A percentile compares a stretch with the other conserved stretches of the same genome.
Evolutionary conservation across 2,113 vertebrate genomes (phyloP).

Genomic region (Sorex araneus): DNA sequence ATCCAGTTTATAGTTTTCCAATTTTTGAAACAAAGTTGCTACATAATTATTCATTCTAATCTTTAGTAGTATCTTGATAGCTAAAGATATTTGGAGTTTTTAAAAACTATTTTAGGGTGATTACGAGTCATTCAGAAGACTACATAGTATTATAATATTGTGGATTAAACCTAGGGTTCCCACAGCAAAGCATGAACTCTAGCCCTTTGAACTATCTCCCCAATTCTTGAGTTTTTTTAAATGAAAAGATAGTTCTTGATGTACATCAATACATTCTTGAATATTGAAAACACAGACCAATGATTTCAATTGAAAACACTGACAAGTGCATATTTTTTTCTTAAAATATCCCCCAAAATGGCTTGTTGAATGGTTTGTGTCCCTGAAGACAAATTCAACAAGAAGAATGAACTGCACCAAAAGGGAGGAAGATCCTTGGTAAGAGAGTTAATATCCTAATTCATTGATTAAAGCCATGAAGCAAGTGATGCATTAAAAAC

Average conservation of each 20-base stretch:
- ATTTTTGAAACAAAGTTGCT: conserved; percentile 65
- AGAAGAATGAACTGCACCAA: conserved; percentile 49
- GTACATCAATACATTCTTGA: not conserved
- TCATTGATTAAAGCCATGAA: conserved; percentile 28
- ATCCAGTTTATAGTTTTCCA: conserved; percentile 19
- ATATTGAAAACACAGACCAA: conserved; percentile 51
- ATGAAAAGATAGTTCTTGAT: conserved; percentile 48
- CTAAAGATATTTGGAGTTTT: conserved; percentile 50
- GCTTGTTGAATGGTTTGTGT: conserved; percentile 18
- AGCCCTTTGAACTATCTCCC: too few species aligned
- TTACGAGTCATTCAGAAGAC: too few species aligned
- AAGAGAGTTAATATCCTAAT: not conserved
- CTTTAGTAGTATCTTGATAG: conserved; percentile 56
- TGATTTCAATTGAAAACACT: conserved; percentile 3
- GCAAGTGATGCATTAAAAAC: conserved; percentile 49
- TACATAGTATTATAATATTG: too few species aligned
- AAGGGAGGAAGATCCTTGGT: conserved; percentile 7
- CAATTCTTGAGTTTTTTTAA: conserved; percentile 16
- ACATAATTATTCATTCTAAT: conserved; percentile 58
- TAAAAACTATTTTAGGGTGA: too few species aligned
- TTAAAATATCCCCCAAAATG: not conserved
- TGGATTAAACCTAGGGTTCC: too few species aligned
- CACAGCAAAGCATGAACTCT: too few species aligned
- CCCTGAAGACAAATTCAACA: conserved; percentile 50
- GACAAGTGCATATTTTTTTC: conserved; percentile 41